A percentile compares a stretch with the other conserved stretches of the same genome.
These are phyloP conservation scores for Aporrectodea caliginosa DNA, from an alignment of 1,140 invertebrate genomes.

Conservation along the genomic window DNA sequence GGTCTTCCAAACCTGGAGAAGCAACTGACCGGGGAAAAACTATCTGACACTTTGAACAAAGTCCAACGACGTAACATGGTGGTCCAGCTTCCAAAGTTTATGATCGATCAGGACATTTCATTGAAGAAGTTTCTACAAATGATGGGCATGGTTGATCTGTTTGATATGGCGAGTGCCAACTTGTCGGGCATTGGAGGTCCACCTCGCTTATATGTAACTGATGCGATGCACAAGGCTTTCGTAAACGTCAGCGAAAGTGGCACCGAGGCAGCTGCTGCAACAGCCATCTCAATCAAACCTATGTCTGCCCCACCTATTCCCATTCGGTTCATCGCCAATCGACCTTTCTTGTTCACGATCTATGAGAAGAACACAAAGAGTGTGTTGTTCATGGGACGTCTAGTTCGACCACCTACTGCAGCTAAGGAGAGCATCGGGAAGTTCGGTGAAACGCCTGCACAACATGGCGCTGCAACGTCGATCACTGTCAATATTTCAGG, in stretches of 20 bases:
- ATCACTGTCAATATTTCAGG: no score
- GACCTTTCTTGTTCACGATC: conserved; percentile 70
- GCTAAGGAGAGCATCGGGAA: background rate
- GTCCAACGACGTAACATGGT: background rate
- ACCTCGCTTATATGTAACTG: background rate
- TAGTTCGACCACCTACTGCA: background rate
- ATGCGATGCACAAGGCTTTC: background rate
- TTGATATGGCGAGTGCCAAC: background rate
- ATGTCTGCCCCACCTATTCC: background rate
- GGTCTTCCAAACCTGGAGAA: conserved; percentile 36
- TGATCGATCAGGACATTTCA: background rate
- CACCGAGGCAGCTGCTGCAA: background rate
- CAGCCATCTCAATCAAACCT: background rate
- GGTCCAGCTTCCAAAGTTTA: background rate
- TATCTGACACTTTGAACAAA: background rate
- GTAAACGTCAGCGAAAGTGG: background rate
- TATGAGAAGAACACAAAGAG: conserved; percentile 60
- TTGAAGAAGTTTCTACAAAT: background rate
- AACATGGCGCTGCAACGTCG: no score
- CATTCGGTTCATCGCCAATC: conserved; percentile 66
- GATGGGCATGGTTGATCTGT: background rate
- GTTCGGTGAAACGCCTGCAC: background rate
- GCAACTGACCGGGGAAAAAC: background rate
- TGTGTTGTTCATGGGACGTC: conserved; percentile 64
- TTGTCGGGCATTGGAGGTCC: background rate